Conservation (phyloP, 2,113 vertebrate genomes). For the Eidolon helvum region DNA sequence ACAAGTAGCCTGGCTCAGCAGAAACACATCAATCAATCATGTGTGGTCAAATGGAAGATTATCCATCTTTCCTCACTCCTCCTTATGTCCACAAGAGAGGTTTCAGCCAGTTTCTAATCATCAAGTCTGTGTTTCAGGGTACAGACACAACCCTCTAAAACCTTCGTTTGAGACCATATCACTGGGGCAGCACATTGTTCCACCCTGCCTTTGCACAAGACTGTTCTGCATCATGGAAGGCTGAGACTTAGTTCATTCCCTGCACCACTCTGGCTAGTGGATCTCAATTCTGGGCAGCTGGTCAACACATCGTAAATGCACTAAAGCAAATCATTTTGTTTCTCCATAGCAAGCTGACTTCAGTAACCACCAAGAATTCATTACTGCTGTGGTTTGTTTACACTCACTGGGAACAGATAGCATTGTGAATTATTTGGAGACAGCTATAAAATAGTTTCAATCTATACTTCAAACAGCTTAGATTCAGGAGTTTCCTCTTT, state of each 20-base stretch:
- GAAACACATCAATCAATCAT: background rate
- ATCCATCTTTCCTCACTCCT: background rate
- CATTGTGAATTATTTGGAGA: constrained; percentile 49
- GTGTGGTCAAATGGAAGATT: fast-evolving
- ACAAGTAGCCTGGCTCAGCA: background rate
- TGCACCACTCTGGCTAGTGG: constrained; percentile 42
- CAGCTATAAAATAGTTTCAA: constrained; percentile 47
- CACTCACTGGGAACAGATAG: background rate
- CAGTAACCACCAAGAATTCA: constrained; percentile 70
- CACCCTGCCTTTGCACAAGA: background rate
- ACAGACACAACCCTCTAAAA: background rate
- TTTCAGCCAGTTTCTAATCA: background rate
- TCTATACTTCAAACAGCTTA: background rate
- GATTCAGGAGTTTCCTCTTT: background rate
- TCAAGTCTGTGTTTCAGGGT: background rate
- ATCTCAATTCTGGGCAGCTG: constrained; percentile 58
- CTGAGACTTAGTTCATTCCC: constrained; percentile 33
- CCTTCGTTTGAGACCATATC: background rate
- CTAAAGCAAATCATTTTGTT: constrained; percentile 58
- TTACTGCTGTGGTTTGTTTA: constrained; percentile 51
- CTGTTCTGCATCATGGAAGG: background rate
- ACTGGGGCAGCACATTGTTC: background rate
- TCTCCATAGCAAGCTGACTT: constrained; percentile 60
- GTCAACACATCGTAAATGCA: constrained; percentile 64
- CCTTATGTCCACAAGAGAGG: background rate